phyloP scores from a whole-genome alignment of 2,797 vertebrate species.

The Platalea minor region DNA sequence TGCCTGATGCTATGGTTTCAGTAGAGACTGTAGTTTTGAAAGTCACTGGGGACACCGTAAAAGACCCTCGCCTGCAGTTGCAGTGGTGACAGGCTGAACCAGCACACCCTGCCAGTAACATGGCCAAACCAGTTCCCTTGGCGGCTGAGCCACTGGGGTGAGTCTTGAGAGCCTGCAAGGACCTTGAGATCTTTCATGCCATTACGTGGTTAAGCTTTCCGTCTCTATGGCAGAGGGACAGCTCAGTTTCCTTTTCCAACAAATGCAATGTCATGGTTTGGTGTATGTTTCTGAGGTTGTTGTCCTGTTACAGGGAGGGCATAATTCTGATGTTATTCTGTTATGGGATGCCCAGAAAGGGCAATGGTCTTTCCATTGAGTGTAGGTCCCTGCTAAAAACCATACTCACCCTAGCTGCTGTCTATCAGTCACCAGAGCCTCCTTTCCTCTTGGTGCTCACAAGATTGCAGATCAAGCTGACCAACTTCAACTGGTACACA shows the following conservation, averaged over 20 bases:
- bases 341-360: background rate
- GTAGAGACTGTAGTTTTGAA: background rate
- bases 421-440: background rate
- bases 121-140: background rate
- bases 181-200: background rate
- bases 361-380: accelerated
- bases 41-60: accelerated
- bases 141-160: background rate
- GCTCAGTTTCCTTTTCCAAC: background rate
- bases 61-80: background rate
- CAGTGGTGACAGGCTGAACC: background rate
- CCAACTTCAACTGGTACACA: accelerated
- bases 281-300: background rate
- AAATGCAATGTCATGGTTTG: background rate
- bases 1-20: background rate
- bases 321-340: background rate
- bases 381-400: background rate
- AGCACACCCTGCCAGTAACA: accelerated
- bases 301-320: background rate
- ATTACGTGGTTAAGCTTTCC: background rate
- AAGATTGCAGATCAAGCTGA: background rate
- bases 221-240: background rate
- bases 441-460: background rate
- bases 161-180: background rate
- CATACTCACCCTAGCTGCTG: background rate